Evolutionary conservation across 2,888 invertebrate genomes (phyloP).

Genomic region (Crocallis elinguaria): DNA sequence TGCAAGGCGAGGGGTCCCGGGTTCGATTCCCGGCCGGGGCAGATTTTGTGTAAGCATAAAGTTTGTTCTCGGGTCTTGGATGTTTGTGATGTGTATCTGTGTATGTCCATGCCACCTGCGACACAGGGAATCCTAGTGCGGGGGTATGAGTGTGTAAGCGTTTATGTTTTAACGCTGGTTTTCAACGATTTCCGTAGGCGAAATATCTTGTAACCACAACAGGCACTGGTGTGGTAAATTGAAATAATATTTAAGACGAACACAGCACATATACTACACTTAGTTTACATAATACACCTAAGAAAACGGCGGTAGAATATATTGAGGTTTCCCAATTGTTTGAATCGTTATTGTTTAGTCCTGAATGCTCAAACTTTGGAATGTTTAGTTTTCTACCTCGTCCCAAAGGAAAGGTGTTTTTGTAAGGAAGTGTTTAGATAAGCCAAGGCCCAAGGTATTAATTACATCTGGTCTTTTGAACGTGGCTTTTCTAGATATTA

Average conservation of each 20-base stretch:
- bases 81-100: too few species aligned
- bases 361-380: conserved; percentile 5
- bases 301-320: conserved; percentile 2
- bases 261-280: neutral
- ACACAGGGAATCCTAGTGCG: too few species aligned
- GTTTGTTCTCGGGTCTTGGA: too few species aligned
- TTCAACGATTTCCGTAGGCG: too few species aligned
- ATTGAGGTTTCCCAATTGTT: conserved; percentile 12
- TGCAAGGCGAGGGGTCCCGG: too few species aligned
- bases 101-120: too few species aligned
- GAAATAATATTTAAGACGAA: neutral
- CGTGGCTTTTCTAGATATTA: too few species aligned
- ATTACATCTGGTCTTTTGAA: conserved; percentile 3
- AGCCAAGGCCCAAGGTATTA: too few species aligned
- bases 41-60: too few species aligned
- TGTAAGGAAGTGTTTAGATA: conserved; percentile 1
- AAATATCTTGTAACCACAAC: neutral
- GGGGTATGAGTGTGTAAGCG: too few species aligned
- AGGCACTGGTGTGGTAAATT: neutral
- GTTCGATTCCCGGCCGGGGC: too few species aligned
- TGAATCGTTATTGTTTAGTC: conserved; percentile 19
- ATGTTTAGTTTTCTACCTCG: conserved; percentile 14
- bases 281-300: neutral
- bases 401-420: conserved; percentile 1
- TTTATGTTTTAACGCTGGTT: too few species aligned